Base-by-base conservation (phyloP, 2,797 vertebrate genomes). In the Glyptemys insculpta region DNA sequence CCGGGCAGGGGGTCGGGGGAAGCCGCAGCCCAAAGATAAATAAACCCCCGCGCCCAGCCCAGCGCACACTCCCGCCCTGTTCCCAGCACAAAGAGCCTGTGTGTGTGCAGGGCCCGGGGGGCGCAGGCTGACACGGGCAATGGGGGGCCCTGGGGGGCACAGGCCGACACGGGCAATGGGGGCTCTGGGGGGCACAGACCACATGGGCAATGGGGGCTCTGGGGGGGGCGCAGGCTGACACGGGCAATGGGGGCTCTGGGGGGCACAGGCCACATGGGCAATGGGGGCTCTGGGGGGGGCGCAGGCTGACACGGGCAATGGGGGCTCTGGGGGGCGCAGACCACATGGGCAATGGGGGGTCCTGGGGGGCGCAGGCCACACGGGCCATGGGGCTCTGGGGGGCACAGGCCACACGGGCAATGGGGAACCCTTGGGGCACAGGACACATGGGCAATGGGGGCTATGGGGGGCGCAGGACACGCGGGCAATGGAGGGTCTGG, bases 21-120 rank as follows among this genome's bases (percentile, higher is more conserved):
- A 85, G 94, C 76, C 87, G 96, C 97, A 96, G 91, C 23, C 18
- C 96, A 96, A 98, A 97, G 96, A 97, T 92, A 92, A 89, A 86
- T 96, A 97, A 88, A 96, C 97, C 93, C 97, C 95, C 94, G 83
- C 92, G 5, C 90, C 62, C 88, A 44, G 76, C 72, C n/a, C 49
- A 5, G 76, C 54, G 53, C 84, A 82, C 84, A 86, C 90, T 62
- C 79, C 68, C 10, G 37, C 79, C 25, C 84, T 86, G 89, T 91
- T 84, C 14, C 23, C 41, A 47, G 85, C 84, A 91, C 85, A 91
- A 91, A 87, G 85, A 79, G 53, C 65, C 54, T 85, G 68, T 91
- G 90, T 91, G 54, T 47, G n/a, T 23, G 34, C 34, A 23, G 29
- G 47, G 8, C 50, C 19, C 3, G 6, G 8, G 50, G 25, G 76